Percentiles rank a stretch among this genome's conserved stretches.
phyloP scores from a whole-genome alignment of 2,113 vertebrate genomes.

The Calyptommatus sinebrachiatus region DNA sequence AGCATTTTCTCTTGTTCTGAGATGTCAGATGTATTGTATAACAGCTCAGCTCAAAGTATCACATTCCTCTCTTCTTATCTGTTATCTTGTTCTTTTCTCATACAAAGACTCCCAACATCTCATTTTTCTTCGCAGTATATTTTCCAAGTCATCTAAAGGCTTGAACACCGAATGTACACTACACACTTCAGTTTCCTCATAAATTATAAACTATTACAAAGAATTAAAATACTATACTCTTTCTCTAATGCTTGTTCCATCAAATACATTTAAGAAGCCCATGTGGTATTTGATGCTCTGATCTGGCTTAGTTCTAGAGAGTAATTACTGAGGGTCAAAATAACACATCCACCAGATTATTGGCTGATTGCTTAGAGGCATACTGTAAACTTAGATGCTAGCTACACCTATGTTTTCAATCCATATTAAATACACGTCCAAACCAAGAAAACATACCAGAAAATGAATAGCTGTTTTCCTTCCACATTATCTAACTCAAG shows the following conservation, averaged over 20 bases:
- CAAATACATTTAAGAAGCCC: conserved; percentile 32
- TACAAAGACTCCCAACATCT: conserved; percentile 47
- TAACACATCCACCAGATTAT: too few species aligned
- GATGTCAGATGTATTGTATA: conserved; percentile 39
- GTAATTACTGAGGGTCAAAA: background rate
- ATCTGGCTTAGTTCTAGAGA: background rate
- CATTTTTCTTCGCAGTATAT: conserved; percentile 35
- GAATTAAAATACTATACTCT: conserved; percentile 38
- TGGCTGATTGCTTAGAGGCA: too few species aligned
- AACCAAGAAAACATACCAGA: too few species aligned
- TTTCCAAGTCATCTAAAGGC: conserved; percentile 36
- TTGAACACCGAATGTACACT: conserved; percentile 42
- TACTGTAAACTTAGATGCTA: too few species aligned
- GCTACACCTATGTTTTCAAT: too few species aligned
- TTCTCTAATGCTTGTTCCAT: conserved; percentile 44
- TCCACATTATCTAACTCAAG: too few species aligned
- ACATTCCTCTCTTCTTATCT: conserved; percentile 47
- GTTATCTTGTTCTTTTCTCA: conserved; percentile 45
- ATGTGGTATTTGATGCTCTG: background rate
- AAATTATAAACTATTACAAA: conserved; percentile 51
- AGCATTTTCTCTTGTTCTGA: conserved; percentile 14
- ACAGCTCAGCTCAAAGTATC: conserved; percentile 35
- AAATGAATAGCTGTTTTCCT: too few species aligned
- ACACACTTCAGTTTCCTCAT: conserved; percentile 20
- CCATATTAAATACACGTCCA: too few species aligned